A percentile compares a stretch with the other conserved stretches of the same genome.
Conservation (phyloP, 2,113 vertebrate species). For the Chloropsis cyanopogon region DNA sequence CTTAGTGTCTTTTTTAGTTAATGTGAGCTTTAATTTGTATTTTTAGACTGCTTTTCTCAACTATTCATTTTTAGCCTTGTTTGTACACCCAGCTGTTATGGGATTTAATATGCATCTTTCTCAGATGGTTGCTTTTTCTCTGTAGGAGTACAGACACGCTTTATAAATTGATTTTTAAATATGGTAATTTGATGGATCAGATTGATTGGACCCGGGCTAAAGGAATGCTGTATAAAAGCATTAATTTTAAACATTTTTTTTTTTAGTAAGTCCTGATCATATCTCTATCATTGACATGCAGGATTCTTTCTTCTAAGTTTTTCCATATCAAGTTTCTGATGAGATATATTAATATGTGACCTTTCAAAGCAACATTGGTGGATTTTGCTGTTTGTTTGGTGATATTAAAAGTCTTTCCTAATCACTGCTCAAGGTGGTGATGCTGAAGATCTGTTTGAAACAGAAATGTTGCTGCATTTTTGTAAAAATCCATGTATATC, state of each 20-base stretch:
- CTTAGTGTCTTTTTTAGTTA: slow-evolving; percentile 59
- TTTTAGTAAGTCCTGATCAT: not conserved
- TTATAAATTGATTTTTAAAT: slow-evolving; percentile 54
- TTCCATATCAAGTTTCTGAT: not conserved
- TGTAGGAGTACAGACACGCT: slow-evolving; percentile 18
- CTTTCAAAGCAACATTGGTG: not conserved
- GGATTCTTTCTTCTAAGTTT: not conserved
- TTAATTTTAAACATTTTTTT: not conserved
- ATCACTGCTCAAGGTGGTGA: not conserved
- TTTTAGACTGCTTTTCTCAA: slow-evolving; percentile 57
- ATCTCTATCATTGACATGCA: not conserved
- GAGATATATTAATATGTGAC: not conserved
- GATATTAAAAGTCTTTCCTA: not conserved
- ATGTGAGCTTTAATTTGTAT: slow-evolving; percentile 63
- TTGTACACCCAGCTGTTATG: slow-evolving; percentile 48
- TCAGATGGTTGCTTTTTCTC: slow-evolving; percentile 44
- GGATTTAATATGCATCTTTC: slow-evolving; percentile 52
- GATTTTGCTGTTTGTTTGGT: not conserved
- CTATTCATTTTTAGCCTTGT: slow-evolving; percentile 61
- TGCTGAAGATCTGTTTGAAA: not conserved
- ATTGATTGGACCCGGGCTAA: not conserved
- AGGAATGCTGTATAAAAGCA: not conserved
- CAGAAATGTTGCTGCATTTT: not conserved
- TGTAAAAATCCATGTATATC: not conserved
- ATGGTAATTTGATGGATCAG: not conserved